phyloP scores from a whole-genome alignment of 2,113 vertebrate species.

The Picathartes gymnocephalus region DNA sequence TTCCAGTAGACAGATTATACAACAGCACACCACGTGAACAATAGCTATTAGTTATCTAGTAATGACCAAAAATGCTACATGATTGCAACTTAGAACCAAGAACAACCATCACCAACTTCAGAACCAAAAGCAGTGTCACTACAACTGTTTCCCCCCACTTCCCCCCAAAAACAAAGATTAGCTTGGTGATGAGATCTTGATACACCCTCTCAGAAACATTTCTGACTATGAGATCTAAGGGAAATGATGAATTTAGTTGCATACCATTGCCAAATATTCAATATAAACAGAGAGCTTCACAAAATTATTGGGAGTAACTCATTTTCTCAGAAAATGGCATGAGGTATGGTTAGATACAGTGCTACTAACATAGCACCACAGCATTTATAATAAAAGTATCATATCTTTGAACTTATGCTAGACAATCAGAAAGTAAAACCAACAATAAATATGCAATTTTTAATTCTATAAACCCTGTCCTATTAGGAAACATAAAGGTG shows the following conservation, averaged over 20 bases:
- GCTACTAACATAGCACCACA: neutral
- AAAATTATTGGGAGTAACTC: neutral
- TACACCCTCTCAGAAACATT: neutral
- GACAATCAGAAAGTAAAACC: neutral
- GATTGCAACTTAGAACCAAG: neutral
- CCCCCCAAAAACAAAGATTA: neutral
- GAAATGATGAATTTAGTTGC: neutral
- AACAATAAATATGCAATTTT: neutral
- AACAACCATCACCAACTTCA: neutral
- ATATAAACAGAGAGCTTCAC: neutral
- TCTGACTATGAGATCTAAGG: neutral
- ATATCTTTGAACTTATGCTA: neutral
- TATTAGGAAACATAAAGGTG: neutral
- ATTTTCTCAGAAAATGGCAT: neutral
- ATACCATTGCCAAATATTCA: neutral
- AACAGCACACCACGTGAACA: neutral
- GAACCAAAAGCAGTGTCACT: neutral
- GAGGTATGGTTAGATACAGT: neutral
- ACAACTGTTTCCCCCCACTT: accelerated
- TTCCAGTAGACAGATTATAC: neutral
- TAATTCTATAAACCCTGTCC: neutral
- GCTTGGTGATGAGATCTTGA: neutral
- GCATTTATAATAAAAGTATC: neutral
- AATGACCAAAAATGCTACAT: neutral
- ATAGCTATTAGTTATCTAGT: neutral